These are phyloP conservation scores for Anagrus nilaparvatae DNA, from an alignment of 1,140 invertebrate species.

Conservation along the genomic window DNA sequence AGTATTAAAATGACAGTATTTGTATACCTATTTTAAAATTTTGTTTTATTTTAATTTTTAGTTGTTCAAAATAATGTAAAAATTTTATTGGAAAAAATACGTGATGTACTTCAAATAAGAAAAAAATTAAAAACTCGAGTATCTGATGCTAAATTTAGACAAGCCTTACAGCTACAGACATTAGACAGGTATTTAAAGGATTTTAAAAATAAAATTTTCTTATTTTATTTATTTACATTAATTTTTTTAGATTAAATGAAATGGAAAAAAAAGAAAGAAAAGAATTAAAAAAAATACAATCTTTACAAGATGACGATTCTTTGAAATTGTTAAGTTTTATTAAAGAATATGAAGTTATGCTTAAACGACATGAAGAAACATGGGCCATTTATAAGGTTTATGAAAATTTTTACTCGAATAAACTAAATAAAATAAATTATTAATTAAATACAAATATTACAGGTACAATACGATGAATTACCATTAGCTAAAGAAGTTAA, in stretches of 20 bases:
- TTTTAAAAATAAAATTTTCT: neutral
- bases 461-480: conserved; percentile 11
- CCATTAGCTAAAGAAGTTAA: conserved; percentile 4
- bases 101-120: conserved; percentile 6
- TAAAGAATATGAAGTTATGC: conserved; percentile 9
- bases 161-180: conserved; percentile 5
- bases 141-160: conserved; percentile 6
- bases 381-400: conserved; percentile 12
- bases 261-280: conserved; percentile 4
- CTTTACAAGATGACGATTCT: conserved; percentile 10
- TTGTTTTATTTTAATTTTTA: neutral
- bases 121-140: conserved; percentile 9
- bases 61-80: conserved; percentile 12
- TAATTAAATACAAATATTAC: neutral
- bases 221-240: neutral
- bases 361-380: neutral
- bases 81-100: conserved; percentile 11
- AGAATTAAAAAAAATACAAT: conserved; percentile 4
- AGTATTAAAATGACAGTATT: too few species aligned
- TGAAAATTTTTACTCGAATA: too few species aligned
- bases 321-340: conserved; percentile 3
- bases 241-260: conserved; percentile 11
- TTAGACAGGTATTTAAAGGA: conserved; percentile 11
- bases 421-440: neutral
- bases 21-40: too few species aligned